Evolutionary conservation across 1,140 invertebrate genomes (phyloP), one percentile per base, ranked within the genome.

Genomic region (Pogonomyrmex barbatus): DNA sequence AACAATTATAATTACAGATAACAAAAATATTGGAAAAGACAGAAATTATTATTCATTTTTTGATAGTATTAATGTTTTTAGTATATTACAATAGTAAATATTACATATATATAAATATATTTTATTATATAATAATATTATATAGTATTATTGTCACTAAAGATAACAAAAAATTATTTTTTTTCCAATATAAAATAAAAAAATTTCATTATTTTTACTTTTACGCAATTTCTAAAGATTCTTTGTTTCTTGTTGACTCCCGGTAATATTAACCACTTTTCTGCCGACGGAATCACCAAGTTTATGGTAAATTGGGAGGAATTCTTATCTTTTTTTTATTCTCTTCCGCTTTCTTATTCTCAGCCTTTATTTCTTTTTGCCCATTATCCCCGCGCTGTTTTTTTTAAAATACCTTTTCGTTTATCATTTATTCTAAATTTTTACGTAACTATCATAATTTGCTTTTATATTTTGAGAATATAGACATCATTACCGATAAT

Each of bases 271-370:
- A 85, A 84, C 87, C 76, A 88, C 84, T 89, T 83, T 91, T 67
- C 77, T 63, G 83, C 70, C 86, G 83, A 82, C 52, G 88, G 89
- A 91, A 92, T 90, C 86, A 76, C 67, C 17, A 76, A 88, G 62
- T 92, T 92, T 92, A 92, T 89, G 87, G 90, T 92, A 92, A 92
- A 92, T 92, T 92, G 89, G 76, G 62, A 68, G 54, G 71, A 89
- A 92, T 90, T 88, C 83, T 91, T 88, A 86, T 83, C 30, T 58
- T 85, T 76, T 79, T 76, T 77, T 42, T 60, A 4, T 60, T 4
- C 60, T 54, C 39, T 78, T 87, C 58, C 79, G 56, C 63, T 85
- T 65, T 52, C 8, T 56, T 33, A 42, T 81, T 77, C 65, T 85
- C 45, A 58, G 5, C 17, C 47, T 60, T 47, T 50, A 24, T 58